Evolutionary conservation across 2,888 invertebrate genomes (phyloP).

Genomic region (Oxystoma pomonae): DNA sequence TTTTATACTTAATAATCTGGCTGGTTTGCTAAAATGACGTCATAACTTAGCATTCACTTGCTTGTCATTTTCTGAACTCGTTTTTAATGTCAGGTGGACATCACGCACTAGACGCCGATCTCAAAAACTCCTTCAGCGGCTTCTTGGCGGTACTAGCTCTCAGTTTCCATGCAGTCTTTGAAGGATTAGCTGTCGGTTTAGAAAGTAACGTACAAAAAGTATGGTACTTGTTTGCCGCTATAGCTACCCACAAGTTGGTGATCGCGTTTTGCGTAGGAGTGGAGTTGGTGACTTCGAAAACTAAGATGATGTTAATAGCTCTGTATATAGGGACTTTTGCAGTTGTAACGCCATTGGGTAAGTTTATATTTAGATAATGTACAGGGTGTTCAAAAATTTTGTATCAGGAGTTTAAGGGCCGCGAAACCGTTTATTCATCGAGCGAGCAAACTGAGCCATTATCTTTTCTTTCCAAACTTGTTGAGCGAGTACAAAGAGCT

Average conservation of each 20-base stretch:
- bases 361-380: slow-evolving; percentile 23
- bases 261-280: slow-evolving; percentile 64
- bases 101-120: slow-evolving; percentile 28
- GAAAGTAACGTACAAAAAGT: slow-evolving; percentile 55
- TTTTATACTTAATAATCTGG: too few species aligned
- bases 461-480: too few species aligned
- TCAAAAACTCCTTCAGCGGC: slow-evolving; percentile 55
- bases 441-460: too few species aligned
- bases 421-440: too few species aligned
- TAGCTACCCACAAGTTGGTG: slow-evolving; percentile 64
- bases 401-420: too few species aligned
- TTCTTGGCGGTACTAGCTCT: slow-evolving; percentile 61
- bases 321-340: slow-evolving; percentile 61
- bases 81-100: too few species aligned
- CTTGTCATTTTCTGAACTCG: too few species aligned
- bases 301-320: slow-evolving; percentile 47
- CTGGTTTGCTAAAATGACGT: too few species aligned
- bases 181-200: slow-evolving; percentile 64
- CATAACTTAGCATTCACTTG: too few species aligned
- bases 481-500: too few species aligned
- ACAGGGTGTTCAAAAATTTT: too few species aligned
- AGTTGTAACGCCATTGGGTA: slow-evolving; percentile 60
- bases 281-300: slow-evolving; percentile 56
- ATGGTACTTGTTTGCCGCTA: slow-evolving; percentile 60
- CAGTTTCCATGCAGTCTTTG: slow-evolving; percentile 66